Evolutionary conservation across 2,888 invertebrate species (phyloP), one percentile per base, ranked within the genome.

Genomic region (Standfussiana lucernea): DNA sequence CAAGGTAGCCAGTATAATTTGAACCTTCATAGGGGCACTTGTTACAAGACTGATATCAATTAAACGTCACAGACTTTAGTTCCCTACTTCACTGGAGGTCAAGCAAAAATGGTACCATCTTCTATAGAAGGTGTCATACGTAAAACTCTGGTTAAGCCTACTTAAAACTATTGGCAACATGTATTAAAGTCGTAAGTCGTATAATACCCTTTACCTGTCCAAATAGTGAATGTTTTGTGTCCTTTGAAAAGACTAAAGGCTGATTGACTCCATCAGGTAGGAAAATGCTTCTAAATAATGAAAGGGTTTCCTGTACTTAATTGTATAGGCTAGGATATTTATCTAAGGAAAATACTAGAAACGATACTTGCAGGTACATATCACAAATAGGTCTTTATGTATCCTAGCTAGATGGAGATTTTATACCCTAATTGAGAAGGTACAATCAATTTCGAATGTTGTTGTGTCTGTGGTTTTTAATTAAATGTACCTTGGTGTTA

Each of bases 91-190:
- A 24, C 18, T 18, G 8, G 13, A 18, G 66, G 45, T 76, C 66
- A 62, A 10, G 10, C 2, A 10, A 82, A 24, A 76, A 45, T 53
- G 77, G 83, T 45, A n/a, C 0, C 10, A 0, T 68, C 2, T 42
- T 15, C 47, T 37, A 61, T 64, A 71, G 40, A 71, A 66, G 53
- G 10, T 59, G 28, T 21, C 42, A 42, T 56, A n/a, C 6, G 28
- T 42, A 59, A 50, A 80, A 50, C 42, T 72, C 15, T 2, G 42
- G 35, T n/a, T 64, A 64, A 80, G 62, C n/a, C 62, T 64, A 67
- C 80, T 72, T 81, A 64, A 67, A 83, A 79, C 47, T 83, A 83
- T 77, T 65, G 50, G 15, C 15, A 11, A 13, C 40, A 2, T 53
- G 50, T 69, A 69, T 83, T 65, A 53, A 59, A 77, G 18, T 76